Percentiles rank a stretch among this genome's conserved stretches.
Evolutionary conservation across 2,888 invertebrate genomes (phyloP).

Genomic region (Nephrotoma appendiculata): DNA sequence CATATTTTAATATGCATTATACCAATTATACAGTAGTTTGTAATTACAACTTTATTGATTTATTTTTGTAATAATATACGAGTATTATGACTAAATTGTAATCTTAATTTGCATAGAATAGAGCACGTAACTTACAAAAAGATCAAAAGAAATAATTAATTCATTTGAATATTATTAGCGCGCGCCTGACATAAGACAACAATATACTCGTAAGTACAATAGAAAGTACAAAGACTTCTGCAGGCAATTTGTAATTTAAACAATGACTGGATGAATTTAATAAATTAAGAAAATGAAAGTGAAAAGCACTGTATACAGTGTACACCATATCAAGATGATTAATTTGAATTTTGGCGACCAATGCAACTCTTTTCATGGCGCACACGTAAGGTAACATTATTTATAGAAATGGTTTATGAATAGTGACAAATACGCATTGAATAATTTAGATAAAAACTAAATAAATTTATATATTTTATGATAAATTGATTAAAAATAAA

Average conservation of each 20-base stretch:
- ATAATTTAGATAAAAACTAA: neutral
- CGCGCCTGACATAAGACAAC: neutral
- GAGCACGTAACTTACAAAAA: neutral
- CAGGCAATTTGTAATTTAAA: neutral
- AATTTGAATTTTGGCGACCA: neutral
- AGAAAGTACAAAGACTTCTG: neutral
- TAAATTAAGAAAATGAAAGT: neutral
- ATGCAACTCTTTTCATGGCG: neutral
- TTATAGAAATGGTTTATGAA: neutral
- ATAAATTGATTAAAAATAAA: neutral
- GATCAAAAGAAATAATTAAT: neutral
- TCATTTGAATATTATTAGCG: neutral
- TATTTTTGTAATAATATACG: neutral
- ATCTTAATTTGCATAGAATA: neutral
- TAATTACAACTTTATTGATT: neutral
- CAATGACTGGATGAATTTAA: neutral
- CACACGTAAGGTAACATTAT: neutral
- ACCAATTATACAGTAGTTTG: neutral
- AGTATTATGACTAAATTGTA: neutral
- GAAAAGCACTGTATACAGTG: neutral
- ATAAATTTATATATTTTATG: neutral
- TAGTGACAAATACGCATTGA: neutral
- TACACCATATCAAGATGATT: neutral
- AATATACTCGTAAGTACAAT: neutral
- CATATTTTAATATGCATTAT: neutral